Base-by-base conservation (phyloP, 2,797 vertebrate genomes). In the Molothrus aeneus region DNA sequence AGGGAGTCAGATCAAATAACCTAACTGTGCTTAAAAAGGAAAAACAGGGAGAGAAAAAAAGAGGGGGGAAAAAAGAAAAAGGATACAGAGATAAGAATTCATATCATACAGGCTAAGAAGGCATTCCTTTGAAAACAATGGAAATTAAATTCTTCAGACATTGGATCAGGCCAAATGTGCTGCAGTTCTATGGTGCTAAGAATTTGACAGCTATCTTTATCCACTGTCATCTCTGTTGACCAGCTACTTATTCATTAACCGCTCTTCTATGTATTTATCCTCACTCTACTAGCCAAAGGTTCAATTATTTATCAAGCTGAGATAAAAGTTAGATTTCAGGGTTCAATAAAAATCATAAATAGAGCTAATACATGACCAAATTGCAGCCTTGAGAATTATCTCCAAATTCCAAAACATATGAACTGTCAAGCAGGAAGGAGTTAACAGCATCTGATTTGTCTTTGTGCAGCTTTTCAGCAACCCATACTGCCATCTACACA, bases 301-400 rank as follows among this genome's bases (percentile, higher is more conserved):
- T 86, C 53, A 45, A 88, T 74, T 87, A 91, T 91, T 92, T 88
- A 83, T 60, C 80, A 78, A 43, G 22, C n/a, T 82, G 56, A 94
- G 72, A 92, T 80, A 91, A 94, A 91, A 91, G 60, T 9, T 42
- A 74, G 64, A 94, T 60, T 53, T 68, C 64, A 70, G 43, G 22
- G 43, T 86, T 94, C 82, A 95, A 57, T 64, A 86, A 90, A 81
- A 94, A 78, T 74, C 60, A 86, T 61, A 92, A 81, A 86, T 32
- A 91, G 53, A 86, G 40, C 60, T 86, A 86, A 96, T 57, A 71
- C 40, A 63, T 53, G 32, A 83, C 15, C 43, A 68, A 94, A 80
- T 51, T 81, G 10, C 47, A 79, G 77, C 66, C 70, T 75, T 84
- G 22, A 93, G 31, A 77, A 90, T 83, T 74, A 90, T 34, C 22